Conservation (phyloP, 2,797 vertebrate genomes). For the Rhabdomys pumilio region DNA sequence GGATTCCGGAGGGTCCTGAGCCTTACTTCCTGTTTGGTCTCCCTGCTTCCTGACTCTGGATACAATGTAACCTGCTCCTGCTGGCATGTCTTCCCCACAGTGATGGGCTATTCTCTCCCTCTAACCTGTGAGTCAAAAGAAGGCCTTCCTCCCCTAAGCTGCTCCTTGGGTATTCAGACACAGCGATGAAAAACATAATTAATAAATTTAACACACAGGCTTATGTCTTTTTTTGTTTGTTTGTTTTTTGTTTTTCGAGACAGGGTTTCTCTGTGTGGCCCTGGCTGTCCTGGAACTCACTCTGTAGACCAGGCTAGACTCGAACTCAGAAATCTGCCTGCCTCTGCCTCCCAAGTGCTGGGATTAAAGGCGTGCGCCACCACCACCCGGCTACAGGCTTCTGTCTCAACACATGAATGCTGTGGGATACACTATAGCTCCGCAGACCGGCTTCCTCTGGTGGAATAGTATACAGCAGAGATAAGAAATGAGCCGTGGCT, state of each 20-base stretch:
- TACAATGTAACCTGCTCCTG: not conserved
- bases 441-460: accelerated
- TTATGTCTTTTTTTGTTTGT: not conserved
- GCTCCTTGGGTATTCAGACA: not conserved
- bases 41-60: not conserved
- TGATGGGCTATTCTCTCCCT: accelerated
- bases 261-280: no score
- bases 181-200: not conserved
- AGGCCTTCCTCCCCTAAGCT: not conserved
- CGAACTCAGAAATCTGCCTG: no score
- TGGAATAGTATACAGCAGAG: not conserved
- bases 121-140: not conserved
- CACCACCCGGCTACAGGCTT: no score
- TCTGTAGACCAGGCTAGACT: no score
- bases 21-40: not conserved
- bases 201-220: not conserved
- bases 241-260: no score
- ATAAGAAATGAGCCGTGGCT: not conserved
- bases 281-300: no score
- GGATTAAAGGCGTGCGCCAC: no score
- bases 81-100: not conserved
- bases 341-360: no score
- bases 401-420: no score
- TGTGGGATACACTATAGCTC: no score
- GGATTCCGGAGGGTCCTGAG: not conserved